Base-by-base conservation (phyloP, 1,140 invertebrate species). In the Choristoneura fumiferana region DNA sequence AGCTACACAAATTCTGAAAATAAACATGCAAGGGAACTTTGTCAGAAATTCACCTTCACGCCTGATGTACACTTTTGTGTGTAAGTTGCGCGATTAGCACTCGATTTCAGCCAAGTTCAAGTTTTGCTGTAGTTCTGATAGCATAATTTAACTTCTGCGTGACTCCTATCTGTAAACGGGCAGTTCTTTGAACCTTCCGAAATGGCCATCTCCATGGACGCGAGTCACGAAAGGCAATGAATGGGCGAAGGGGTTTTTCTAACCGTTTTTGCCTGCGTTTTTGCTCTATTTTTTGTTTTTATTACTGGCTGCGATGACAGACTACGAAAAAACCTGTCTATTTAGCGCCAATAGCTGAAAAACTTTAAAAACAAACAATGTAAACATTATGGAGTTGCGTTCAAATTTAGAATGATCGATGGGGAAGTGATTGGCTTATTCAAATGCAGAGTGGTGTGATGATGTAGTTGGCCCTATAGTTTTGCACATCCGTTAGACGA, bases 221-320 rank as follows among this genome's bases (percentile, higher is more conserved):
- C 8, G 17, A 18, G 43, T 29, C 43, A 49, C 43, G 18, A 49
- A 13, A 49, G 17, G 22, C 43, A 13, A 49, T 45, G 40, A 45
- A 45, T 45, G 40, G 15, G 17, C 40, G 40, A 22, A 18, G 43
- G 15, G 40, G n/a, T 49, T 49, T 49, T 49, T 49, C 13, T 13
- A 14, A 45, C 10, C 22, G 2, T 6, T 29, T n/a, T n/a, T n/a
- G n/a, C n/a, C n/a, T 40, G 17, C 8, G 15, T 43, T 49, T 49
- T 49, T 49, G 43, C 43, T 49, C n/a, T 13, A 49, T 18, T 49
- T 49, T 49, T 49, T 49, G 43, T 49, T 18, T 17, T 45, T 45
- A 45, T 18, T 29, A 29, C 22, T 29, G 22, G 43, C 18, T 2
- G 14, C 22, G 18, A 49, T 49, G 43, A 49, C 43, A 49, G 43